Conservation (phyloP, 2,113 vertebrate species). For the Neodontobutis hainanensis region DNA sequence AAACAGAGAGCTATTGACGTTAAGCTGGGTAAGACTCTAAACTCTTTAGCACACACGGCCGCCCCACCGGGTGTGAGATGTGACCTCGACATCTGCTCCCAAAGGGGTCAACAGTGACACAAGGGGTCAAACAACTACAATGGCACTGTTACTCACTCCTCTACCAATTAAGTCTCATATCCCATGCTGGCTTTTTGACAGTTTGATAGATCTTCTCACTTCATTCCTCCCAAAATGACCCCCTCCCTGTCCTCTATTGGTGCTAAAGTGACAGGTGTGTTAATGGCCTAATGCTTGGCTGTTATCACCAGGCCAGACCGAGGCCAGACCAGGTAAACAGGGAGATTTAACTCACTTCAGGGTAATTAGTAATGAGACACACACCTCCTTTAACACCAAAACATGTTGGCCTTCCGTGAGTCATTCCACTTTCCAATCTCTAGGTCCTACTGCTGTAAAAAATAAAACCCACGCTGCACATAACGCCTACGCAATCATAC, state of each 20-base stretch:
- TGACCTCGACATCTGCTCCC: constrained; percentile 58
- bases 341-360: constrained; percentile 63
- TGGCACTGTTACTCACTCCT: background rate
- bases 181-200: constrained; percentile 33
- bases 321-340: constrained; percentile 58
- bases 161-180: constrained; percentile 3
- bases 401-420: constrained; percentile 9
- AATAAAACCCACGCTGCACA: constrained; percentile 25
- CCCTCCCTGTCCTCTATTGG: background rate
- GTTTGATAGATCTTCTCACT: constrained; percentile 33
- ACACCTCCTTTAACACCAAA: constrained; percentile 37
- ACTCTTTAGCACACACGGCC: constrained; percentile 60
- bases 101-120: constrained; percentile 14
- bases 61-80: constrained; percentile 3
- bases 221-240: background rate
- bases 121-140: background rate
- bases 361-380: constrained; percentile 63
- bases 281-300: constrained; percentile 49
- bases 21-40: constrained; percentile 72
- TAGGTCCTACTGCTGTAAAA: background rate
- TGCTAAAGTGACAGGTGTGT: constrained; percentile 45
- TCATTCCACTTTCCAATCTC: background rate
- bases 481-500: constrained; percentile 53
- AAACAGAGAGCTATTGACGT: constrained; percentile 63
- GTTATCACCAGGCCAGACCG: constrained; percentile 53